Percentiles rank a stretch among this genome's conserved stretches.
These are phyloP conservation scores for Misgurnus anguillicaudatus DNA, from an alignment of 2,113 vertebrate genomes.

Conservation along the genomic window DNA sequence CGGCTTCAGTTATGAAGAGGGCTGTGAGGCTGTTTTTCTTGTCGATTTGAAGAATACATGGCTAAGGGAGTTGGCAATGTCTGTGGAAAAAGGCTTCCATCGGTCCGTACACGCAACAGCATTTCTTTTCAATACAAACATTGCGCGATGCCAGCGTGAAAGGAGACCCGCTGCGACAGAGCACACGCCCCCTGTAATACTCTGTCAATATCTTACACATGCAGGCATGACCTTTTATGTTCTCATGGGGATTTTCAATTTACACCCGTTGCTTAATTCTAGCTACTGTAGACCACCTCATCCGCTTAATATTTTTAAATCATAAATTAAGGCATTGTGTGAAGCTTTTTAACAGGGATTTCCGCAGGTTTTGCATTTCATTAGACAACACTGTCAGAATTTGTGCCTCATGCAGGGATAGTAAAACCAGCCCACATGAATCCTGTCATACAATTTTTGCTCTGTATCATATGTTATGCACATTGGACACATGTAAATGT, in stretches of 20 bases:
- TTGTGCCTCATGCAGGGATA: too few relatives aligned
- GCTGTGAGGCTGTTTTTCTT: slow-evolving; percentile 13
- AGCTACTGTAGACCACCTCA: too few relatives aligned
- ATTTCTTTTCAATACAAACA: slow-evolving; percentile 28
- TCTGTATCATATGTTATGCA: too few relatives aligned
- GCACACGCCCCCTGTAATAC: neutral
- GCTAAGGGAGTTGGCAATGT: slow-evolving; percentile 20
- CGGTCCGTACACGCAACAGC: neutral
- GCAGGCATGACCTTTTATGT: neutral
- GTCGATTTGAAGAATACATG: slow-evolving; percentile 15
- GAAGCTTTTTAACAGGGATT: too few relatives aligned
- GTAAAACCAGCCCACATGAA: too few relatives aligned
- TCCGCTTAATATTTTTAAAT: too few relatives aligned
- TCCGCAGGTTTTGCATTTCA: too few relatives aligned
- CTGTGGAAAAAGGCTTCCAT: slow-evolving; percentile 2
- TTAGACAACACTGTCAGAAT: too few relatives aligned
- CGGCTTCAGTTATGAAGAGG: slow-evolving; percentile 16
- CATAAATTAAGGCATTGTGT: too few relatives aligned
- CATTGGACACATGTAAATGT: too few relatives aligned
- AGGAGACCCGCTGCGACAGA: neutral
- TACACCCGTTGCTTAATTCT: neutral
- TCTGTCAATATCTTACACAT: slow-evolving; percentile 10
- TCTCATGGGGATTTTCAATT: neutral
- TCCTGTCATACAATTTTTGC: too few relatives aligned
- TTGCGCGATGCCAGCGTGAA: neutral